Conservation (phyloP, 1,140 invertebrate species). For the Drosophila albomicans region DNA sequence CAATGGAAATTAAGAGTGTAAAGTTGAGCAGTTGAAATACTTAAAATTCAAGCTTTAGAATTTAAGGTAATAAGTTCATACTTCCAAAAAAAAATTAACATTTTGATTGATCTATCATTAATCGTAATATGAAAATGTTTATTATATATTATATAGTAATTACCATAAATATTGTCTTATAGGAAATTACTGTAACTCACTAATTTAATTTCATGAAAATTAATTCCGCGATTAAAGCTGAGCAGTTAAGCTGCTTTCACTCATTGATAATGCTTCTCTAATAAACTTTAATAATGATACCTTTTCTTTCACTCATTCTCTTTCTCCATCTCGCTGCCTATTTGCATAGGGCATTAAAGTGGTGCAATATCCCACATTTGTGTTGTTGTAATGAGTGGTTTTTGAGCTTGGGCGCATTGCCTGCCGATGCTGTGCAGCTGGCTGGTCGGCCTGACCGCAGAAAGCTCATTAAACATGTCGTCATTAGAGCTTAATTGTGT, state of each 20-base stretch:
- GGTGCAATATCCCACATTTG: not conserved
- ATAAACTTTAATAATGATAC: not conserved
- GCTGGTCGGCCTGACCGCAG: slow-evolving; percentile 4
- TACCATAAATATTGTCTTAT: not conserved
- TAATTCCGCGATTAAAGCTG: not conserved
- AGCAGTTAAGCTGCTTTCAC: not conserved
- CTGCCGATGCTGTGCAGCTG: slow-evolving; percentile 8
- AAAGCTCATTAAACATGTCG: slow-evolving; percentile 33
- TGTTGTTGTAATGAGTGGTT: not conserved
- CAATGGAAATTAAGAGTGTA: not conserved
- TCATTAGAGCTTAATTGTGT: slow-evolving; percentile 48
- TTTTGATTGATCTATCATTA: too few relatives aligned
- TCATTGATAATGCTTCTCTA: not conserved
- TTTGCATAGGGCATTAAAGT: not conserved
- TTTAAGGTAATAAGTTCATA: too few relatives aligned
- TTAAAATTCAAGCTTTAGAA: too few relatives aligned
- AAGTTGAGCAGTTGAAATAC: not conserved
- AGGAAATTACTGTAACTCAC: not conserved
- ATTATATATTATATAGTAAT: too few relatives aligned
- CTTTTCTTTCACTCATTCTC: not conserved
- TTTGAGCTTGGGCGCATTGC: not conserved
- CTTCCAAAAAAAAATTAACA: too few relatives aligned
- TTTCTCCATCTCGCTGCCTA: not conserved
- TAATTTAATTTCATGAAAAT: not conserved
- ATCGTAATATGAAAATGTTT: too few relatives aligned